These are phyloP conservation scores for Bombus superbus DNA, from an alignment of 1,140 invertebrate genomes.

Conservation along the genomic window DNA sequence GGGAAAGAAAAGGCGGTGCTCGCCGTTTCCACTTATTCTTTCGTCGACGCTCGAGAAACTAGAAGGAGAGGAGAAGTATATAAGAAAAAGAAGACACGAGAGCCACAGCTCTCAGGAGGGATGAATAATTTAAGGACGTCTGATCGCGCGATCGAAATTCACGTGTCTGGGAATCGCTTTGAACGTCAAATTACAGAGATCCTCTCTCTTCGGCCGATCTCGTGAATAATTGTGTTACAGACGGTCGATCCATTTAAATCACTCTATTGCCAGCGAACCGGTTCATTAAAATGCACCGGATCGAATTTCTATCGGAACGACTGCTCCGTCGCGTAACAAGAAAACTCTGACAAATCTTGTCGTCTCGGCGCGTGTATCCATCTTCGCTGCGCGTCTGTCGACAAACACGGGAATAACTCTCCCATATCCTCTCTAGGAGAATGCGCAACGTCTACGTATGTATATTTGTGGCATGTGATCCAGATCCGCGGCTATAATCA, in stretches of 20 bases:
- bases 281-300: slow-evolving; percentile 69
- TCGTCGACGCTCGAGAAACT: slow-evolving; percentile 18
- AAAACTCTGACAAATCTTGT: slow-evolving; percentile 67
- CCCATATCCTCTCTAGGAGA: no score
- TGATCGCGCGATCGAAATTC: slow-evolving; percentile 64
- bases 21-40: slow-evolving; percentile 58
- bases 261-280: slow-evolving; percentile 64
- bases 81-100: neutral
- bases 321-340: slow-evolving; percentile 45
- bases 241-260: slow-evolving; percentile 70
- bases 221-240: slow-evolving; percentile 69
- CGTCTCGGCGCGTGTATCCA: slow-evolving; percentile 27
- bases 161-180: slow-evolving; percentile 69
- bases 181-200: slow-evolving; percentile 67
- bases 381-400: neutral
- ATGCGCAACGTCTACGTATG: no score
- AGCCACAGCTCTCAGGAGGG: slow-evolving; percentile 51
- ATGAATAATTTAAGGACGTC: slow-evolving; percentile 70
- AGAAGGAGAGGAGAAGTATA: neutral
- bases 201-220: slow-evolving; percentile 61
- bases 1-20: slow-evolving; percentile 23
- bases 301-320: slow-evolving; percentile 64
- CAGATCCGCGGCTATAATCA: no score
- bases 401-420: slow-evolving; percentile 1
- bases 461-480: neutral